These are phyloP conservation scores for Pherbina coryleti DNA, from an alignment of 2,888 invertebrate species.

Conservation along the genomic window DNA sequence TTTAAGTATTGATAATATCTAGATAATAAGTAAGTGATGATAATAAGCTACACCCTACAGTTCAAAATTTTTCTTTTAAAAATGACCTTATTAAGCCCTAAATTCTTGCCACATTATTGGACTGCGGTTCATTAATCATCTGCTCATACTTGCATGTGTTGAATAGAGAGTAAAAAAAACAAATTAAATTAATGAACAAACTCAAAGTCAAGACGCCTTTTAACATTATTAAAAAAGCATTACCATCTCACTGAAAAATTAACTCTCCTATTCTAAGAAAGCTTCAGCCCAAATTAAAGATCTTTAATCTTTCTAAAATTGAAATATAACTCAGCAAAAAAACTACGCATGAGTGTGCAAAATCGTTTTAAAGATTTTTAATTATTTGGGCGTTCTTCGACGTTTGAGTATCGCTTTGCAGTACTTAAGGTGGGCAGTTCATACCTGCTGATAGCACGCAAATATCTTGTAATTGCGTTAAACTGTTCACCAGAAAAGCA, in stretches of 20 bases:
- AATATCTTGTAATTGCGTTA: too few relatives aligned
- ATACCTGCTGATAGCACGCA: neutral
- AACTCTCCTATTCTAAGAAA: neutral
- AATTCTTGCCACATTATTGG: neutral
- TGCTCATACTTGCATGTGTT: neutral
- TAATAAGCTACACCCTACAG: too few relatives aligned
- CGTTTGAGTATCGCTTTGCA: neutral
- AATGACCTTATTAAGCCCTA: neutral
- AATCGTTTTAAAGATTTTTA: neutral
- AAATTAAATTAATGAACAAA: neutral
- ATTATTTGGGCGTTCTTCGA: constrained; percentile 20
- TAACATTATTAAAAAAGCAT: too few relatives aligned
- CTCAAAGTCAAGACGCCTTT: too few relatives aligned
- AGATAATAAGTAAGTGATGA: too few relatives aligned
- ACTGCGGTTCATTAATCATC: neutral
- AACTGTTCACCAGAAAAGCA: neutral
- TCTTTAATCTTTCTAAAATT: too few relatives aligned
- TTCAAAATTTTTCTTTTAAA: neutral
- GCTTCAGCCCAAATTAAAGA: too few relatives aligned
- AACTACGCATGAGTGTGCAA: neutral
- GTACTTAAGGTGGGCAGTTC: constrained; percentile 1
- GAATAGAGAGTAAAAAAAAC: neutral
- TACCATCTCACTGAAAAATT: too few relatives aligned
- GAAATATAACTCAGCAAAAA: too few relatives aligned
- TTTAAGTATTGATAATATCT: too few relatives aligned